Evolutionary conservation across 2,113 vertebrate species (phyloP).

Genomic region (Agapornis roseicollis): DNA sequence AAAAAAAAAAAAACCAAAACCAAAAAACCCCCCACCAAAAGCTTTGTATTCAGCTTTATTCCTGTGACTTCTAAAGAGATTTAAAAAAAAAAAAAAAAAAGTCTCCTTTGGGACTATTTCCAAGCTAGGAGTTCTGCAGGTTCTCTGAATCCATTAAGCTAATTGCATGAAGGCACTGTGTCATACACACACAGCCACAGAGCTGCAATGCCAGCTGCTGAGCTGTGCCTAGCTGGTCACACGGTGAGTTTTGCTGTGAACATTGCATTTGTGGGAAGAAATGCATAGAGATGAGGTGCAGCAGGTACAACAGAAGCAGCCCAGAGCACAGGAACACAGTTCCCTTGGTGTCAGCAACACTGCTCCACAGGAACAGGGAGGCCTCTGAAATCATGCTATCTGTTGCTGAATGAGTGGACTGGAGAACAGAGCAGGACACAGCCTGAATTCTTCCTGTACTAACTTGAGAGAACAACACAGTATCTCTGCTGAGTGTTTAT

Average conservation of each 20-base stretch:
- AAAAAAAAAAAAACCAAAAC: neutral
- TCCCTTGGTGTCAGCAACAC: neutral
- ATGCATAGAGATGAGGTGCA: neutral
- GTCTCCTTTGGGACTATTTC: neutral
- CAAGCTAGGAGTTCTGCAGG: neutral
- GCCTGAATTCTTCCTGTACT: neutral
- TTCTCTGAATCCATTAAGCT: conserved; percentile 20
- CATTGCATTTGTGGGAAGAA: neutral
- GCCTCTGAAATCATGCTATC: neutral
- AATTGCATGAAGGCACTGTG: neutral
- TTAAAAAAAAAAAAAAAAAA: neutral
- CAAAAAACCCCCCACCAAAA: neutral
- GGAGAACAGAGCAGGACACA: neutral
- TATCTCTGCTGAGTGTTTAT: neutral
- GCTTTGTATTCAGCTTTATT: neutral
- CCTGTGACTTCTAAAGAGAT: neutral
- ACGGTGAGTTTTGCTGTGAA: neutral
- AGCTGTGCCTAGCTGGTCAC: neutral
- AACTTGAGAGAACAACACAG: neutral
- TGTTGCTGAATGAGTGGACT: neutral
- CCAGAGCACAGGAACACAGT: accelerated
- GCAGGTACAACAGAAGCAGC: neutral
- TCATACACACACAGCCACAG: neutral
- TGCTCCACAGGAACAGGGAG: neutral
- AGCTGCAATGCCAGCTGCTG: conserved; percentile 7